A percentile compares a stretch with the other conserved stretches of the same genome.
Conservation (phyloP, 2,888 invertebrate species). For the Morpho deidamia region DNA sequence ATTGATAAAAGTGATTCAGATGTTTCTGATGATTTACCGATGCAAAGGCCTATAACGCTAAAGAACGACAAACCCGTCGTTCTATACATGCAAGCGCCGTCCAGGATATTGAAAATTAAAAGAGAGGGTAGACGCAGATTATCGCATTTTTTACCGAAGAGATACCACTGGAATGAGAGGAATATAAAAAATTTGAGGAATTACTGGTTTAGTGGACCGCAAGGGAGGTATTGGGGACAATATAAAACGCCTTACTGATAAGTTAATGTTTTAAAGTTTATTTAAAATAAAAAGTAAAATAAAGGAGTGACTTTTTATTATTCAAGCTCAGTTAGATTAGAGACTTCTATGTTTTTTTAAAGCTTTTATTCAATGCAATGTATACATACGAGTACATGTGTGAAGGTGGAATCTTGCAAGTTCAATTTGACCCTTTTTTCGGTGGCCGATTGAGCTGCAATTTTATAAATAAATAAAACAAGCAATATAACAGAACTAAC, state of each 20-base stretch:
- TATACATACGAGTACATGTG: not conserved
- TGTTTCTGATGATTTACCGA: slow-evolving; percentile 6
- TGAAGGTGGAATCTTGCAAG: too few species aligned
- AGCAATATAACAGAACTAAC: too few species aligned
- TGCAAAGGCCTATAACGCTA: not conserved
- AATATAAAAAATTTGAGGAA: slow-evolving; percentile 43
- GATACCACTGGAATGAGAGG: slow-evolving; percentile 41
- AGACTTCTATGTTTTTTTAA: too few species aligned
- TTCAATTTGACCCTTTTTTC: too few species aligned
- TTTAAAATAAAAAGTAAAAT: too few species aligned
- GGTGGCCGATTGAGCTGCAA: too few species aligned
- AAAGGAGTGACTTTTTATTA: too few species aligned
- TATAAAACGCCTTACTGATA: slow-evolving; percentile 27
- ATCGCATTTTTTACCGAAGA: slow-evolving; percentile 47
- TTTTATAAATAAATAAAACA: too few species aligned
- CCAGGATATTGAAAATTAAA: slow-evolving; percentile 13
- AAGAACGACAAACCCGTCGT: slow-evolving; percentile 2
- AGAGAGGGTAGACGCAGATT: slow-evolving; percentile 31
- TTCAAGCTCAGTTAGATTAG: too few species aligned
- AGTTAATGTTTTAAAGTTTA: too few species aligned
- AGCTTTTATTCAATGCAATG: not conserved
- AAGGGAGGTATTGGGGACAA: slow-evolving; percentile 32
- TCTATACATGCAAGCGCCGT: slow-evolving; percentile 28
- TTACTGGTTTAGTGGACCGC: slow-evolving; percentile 51
- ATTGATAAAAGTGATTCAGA: slow-evolving; percentile 2